Percentiles rank a stretch among this genome's conserved stretches.
These are phyloP conservation scores for Pagetopsis macropterus DNA, from an alignment of 2,797 vertebrate genomes.

Conservation along the genomic window DNA sequence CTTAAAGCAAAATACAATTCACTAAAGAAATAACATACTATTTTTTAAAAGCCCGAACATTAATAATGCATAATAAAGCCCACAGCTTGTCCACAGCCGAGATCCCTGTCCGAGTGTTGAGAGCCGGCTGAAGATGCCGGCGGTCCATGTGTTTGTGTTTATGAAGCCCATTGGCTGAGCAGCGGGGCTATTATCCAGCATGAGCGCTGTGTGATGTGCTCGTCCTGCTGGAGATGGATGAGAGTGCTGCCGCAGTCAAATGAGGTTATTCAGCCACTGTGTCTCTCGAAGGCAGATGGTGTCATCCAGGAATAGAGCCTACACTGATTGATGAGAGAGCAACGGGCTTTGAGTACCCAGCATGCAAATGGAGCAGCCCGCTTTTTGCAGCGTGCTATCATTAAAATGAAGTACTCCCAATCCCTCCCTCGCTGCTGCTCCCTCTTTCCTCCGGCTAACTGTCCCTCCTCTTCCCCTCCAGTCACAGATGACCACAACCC, in stretches of 20 bases:
- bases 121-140: background rate
- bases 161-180: constrained; percentile 25
- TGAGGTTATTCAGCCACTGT: constrained; percentile 54
- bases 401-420: constrained; percentile 55
- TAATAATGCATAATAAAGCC: constrained; percentile 4
- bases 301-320: constrained; percentile 67
- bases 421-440: constrained; percentile 14
- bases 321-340: constrained; percentile 68
- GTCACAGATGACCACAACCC: constrained; percentile 92
- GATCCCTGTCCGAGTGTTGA: background rate
- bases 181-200: constrained; percentile 10
- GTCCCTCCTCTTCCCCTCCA: constrained; percentile 58
- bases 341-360: constrained; percentile 25
- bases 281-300: constrained; percentile 64
- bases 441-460: constrained; percentile 12
- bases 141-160: constrained; percentile 29
- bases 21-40: background rate
- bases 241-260: constrained; percentile 43
- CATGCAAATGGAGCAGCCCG: constrained; percentile 49
- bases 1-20: background rate
- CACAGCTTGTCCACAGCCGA: background rate
- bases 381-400: constrained; percentile 40
- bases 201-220: constrained; percentile 39
- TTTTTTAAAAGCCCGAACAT: constrained; percentile 9
- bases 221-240: constrained; percentile 37